Conservation (phyloP, 2,888 invertebrate genomes). For the Pherbina coryleti region DNA sequence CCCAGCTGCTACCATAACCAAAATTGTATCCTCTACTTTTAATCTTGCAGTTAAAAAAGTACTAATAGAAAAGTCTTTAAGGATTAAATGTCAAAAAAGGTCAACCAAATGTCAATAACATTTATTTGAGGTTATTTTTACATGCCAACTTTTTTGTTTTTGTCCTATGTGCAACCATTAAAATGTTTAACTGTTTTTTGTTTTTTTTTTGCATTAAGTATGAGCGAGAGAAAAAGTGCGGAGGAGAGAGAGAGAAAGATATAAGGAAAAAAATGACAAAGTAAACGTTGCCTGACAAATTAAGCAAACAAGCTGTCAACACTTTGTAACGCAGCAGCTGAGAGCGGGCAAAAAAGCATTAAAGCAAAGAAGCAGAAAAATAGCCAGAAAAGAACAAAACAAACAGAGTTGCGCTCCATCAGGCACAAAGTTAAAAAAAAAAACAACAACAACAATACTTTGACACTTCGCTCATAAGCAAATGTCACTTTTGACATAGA, state of each 20-base stretch:
- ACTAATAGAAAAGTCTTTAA: too few species aligned
- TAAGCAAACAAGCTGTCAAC: conserved; percentile 36
- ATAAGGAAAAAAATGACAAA: not conserved
- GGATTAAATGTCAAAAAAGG: conserved; percentile 22
- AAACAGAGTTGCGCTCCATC: too few species aligned
- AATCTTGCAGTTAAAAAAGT: too few species aligned
- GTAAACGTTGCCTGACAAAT: conserved; percentile 21
- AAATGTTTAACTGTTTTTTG: not conserved
- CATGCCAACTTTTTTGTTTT: not conserved
- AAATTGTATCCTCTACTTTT: not conserved
- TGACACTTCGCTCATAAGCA: conserved; percentile 32
- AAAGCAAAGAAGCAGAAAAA: not conserved
- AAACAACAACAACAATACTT: conserved; percentile 14
- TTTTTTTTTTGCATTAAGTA: not conserved
- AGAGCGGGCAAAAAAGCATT: not conserved
- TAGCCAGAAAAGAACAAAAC: too few species aligned
- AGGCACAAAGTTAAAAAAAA: too few species aligned
- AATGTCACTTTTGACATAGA: conserved; percentile 22
- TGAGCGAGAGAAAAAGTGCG: too few species aligned
- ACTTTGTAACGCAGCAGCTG: conserved; percentile 19
- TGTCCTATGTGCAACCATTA: not conserved
- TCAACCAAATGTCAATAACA: conserved; percentile 22
- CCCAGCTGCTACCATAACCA: not conserved
- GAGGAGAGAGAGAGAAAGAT: not conserved
- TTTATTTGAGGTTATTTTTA: conserved; percentile 12